A percentile compares a stretch with the other conserved stretches of the same genome.
These are phyloP conservation scores for Heliconius ismenius DNA, from an alignment of 2,888 invertebrate genomes.

Conservation along the genomic window DNA sequence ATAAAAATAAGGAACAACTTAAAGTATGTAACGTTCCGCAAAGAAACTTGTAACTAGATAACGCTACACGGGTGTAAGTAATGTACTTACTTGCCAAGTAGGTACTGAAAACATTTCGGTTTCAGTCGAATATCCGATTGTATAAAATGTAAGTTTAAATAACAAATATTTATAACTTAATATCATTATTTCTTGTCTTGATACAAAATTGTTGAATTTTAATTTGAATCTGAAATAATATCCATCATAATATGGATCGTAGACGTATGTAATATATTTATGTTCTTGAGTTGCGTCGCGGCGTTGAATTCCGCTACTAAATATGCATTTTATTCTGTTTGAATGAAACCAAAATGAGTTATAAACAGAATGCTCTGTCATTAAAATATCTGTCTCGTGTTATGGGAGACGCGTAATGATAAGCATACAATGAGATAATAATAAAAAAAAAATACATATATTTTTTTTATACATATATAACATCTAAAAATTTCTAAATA, in stretches of 20 bases:
- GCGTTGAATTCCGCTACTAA: background rate
- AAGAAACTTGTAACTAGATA: constrained; percentile 10
- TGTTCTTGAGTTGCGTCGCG: background rate
- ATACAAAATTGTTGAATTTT: background rate
- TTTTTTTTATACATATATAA: background rate
- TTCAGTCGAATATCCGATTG: background rate
- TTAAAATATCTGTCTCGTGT: background rate
- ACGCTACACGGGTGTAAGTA: background rate
- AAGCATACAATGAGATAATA: background rate
- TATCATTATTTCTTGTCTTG: background rate
- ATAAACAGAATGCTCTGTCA: background rate
- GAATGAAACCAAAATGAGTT: no score
- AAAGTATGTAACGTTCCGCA: background rate
- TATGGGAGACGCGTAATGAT: background rate
- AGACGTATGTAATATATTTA: background rate
- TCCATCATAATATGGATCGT: background rate
- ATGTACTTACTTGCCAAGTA: constrained; percentile 4
- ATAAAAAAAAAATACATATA: no score
- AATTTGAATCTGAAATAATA: no score
- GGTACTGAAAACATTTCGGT: constrained; percentile 8
- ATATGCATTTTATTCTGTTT: background rate
- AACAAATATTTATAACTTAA: background rate
- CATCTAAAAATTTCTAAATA: background rate
- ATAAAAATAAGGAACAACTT: background rate
- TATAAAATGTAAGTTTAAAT: no score